phyloP scores from a whole-genome alignment of 2,888 invertebrate species.

The Polyploca ridens region DNA sequence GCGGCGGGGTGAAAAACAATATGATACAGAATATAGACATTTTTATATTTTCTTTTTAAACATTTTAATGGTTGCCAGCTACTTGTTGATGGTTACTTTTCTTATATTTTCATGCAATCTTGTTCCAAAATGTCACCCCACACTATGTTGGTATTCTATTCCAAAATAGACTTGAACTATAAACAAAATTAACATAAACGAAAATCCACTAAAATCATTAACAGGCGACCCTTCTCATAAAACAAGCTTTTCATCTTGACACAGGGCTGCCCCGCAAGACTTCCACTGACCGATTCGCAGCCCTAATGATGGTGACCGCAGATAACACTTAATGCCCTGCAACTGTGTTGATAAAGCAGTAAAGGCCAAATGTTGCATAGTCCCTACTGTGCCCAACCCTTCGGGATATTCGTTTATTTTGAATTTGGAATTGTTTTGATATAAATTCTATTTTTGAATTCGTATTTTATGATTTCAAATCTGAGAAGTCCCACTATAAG shows the following conservation, averaged over 20 bases:
- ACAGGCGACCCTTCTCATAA: slow-evolving; percentile 71
- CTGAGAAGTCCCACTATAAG: no score
- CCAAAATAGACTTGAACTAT: slow-evolving; percentile 26
- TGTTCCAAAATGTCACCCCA: slow-evolving; percentile 7
- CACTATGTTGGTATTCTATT: slow-evolving; percentile 20
- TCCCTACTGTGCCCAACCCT: slow-evolving; percentile 32
- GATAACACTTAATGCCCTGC: slow-evolving; percentile 75
- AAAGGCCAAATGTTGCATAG: slow-evolving; percentile 63
- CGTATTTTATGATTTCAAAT: no score
- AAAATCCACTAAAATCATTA: slow-evolving; percentile 70
- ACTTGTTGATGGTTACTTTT: no score
- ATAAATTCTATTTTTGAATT: neutral
- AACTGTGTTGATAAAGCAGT: slow-evolving; percentile 70
- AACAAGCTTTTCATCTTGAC: slow-evolving; percentile 30
- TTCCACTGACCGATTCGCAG: slow-evolving; percentile 54
- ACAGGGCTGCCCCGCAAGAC: slow-evolving; percentile 71
- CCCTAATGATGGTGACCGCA: slow-evolving; percentile 68
- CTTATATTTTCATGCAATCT: neutral
- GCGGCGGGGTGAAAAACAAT: slow-evolving; percentile 64
- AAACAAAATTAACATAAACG: slow-evolving; percentile 35
- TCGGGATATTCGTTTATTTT: slow-evolving; percentile 14
- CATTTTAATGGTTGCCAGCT: no score
- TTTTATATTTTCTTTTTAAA: neutral
- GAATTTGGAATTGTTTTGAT: slow-evolving; percentile 24
- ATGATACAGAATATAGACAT: slow-evolving; percentile 27